Conservation (phyloP, 2,113 vertebrate species). For the Ornithorhynchus anatinus region DNA sequence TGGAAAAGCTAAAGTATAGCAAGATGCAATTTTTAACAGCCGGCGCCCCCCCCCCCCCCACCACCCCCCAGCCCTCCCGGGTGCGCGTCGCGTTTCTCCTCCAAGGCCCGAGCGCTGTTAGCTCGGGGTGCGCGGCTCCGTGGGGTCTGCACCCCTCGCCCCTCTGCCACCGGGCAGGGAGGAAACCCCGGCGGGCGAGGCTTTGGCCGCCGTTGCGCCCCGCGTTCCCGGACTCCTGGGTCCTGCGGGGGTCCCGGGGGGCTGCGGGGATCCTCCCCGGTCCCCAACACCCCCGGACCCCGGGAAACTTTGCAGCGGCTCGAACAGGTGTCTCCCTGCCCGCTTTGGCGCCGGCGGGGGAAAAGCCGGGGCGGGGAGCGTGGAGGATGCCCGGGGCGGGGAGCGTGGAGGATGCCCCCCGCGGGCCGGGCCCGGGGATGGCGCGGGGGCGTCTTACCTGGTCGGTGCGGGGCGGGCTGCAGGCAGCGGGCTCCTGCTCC, state of each 20-base stretch:
- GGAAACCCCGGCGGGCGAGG: neutral
- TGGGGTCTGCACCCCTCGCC: neutral
- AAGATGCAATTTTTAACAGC: too few species aligned
- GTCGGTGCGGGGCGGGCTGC: conserved; percentile 82
- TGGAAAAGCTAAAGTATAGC: too few species aligned
- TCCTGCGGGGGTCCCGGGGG: neutral
- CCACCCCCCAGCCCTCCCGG: conserved; percentile 2
- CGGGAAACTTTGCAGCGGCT: neutral
- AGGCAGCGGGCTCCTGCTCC: conserved; percentile 83
- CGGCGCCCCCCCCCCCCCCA: conserved; percentile 33
- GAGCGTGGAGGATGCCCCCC: neutral
- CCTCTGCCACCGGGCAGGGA: neutral
- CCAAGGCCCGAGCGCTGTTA: conserved; percentile 12
- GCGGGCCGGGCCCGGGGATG: neutral
- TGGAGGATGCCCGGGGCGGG: conserved; percentile 7
- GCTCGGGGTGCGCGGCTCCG: conserved; percentile 17
- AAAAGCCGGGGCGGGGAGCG: conserved; percentile 62
- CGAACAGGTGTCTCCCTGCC: neutral
- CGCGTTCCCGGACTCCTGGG: neutral
- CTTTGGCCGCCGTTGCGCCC: neutral
- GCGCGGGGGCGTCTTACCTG: conserved; percentile 75
- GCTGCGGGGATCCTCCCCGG: neutral
- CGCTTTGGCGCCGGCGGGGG: too few species aligned
- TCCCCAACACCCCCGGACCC: conserved; percentile 6
- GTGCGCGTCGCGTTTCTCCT: neutral